Base-by-base conservation (phyloP, 2,113 vertebrate genomes). In the Tachysurus vachellii region DNA sequence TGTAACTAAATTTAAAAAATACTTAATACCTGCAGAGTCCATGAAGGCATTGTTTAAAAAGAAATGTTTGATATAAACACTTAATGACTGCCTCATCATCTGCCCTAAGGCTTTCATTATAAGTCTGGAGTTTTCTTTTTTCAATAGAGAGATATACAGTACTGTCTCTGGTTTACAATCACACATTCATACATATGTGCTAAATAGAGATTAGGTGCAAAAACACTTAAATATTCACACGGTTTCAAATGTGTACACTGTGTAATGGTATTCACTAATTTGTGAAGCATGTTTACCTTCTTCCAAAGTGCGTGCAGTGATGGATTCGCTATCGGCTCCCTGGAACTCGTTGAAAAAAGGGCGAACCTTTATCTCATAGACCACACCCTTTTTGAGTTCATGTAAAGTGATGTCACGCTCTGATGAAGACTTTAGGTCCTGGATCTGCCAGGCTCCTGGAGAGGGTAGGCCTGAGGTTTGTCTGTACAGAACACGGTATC, bases 261-360 rank as follows among this genome's bases (percentile, higher is more conserved):
- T 23, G 42, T 73, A 44, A 44, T 4, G 42, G 47, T 17, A 47
- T 1, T 50, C n/a, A 44, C 73, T 76, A 4, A 81, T 44, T 80
- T 4, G 53, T 56, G 21, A 3, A 44, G 80, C 16, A 13, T 66
- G n/a, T 14, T 44, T 92, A 99, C 98, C 98, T 97, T 99, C 98
- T 83, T 99, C 98, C 0, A 96, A 96, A n/a, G 98, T 99, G 73
- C 97, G 96, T 4, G 96, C 96, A 0, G 96, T 97, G 93, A 97
- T 97, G 61, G 97, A 96, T 89, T 99, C 98, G 70, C 98, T 99
- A 92, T 99, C 98, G 95, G 98, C 98, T 86, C 98, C 98, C 89
- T 99, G 98, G 93, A 99, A 99, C 82, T 99, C 98, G 83, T 99
- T 99, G 94, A 99, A 99, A 89, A 98, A 99, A 1, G 98, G 98